These are phyloP conservation scores for Microcebus jonahi DNA, from an alignment of 2,113 vertebrate genomes.

Conservation along the genomic window DNA sequence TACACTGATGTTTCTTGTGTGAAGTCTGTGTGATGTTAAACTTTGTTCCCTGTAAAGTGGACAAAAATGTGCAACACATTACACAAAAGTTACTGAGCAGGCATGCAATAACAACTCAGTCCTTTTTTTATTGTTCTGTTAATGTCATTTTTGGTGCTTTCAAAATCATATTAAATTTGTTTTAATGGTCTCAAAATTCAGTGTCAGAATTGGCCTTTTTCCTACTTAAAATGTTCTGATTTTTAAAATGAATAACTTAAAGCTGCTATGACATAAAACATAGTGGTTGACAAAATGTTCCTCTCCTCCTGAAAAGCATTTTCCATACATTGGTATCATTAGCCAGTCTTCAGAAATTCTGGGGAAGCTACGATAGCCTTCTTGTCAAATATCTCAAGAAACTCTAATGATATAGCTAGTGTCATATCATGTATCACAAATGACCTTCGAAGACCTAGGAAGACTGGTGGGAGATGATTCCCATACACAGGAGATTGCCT, in stretches of 20 bases:
- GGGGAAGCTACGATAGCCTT: background rate
- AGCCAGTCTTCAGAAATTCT: background rate
- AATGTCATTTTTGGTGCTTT: background rate
- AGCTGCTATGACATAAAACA: background rate
- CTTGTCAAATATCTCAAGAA: background rate
- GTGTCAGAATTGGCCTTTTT: background rate
- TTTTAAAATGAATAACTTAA: background rate
- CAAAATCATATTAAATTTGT: conserved; percentile 20
- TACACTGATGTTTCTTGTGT: background rate
- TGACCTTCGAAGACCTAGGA: background rate
- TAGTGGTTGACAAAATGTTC: background rate
- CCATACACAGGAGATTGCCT: background rate
- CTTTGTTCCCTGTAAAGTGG: background rate
- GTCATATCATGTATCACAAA: background rate
- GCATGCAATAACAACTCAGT: background rate
- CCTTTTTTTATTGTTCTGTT: background rate
- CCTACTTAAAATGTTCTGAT: background rate
- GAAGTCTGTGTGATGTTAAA: background rate
- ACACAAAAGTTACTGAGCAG: background rate
- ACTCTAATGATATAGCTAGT: background rate
- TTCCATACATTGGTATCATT: background rate
- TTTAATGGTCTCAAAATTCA: background rate
- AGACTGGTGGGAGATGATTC: background rate
- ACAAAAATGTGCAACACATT: background rate
- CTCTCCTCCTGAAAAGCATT: background rate